Evolutionary conservation across 2,797 vertebrate genomes (phyloP), one percentile per base, ranked within the genome.

Genomic region (Epinephelus malabaricus): DNA sequence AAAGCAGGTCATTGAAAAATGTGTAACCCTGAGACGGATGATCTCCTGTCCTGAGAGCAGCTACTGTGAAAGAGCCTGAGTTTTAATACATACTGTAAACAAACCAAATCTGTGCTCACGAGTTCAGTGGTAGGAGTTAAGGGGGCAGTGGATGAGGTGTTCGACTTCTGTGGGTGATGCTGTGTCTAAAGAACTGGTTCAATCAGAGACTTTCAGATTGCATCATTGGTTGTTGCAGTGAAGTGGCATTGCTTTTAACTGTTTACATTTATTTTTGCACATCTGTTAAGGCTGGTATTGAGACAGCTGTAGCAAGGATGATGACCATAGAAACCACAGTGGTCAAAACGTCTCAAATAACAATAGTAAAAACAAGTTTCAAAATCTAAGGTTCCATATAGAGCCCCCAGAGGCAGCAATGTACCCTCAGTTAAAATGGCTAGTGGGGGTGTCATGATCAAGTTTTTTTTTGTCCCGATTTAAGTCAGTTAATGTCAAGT

Each of bases 21-120:
- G 53, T 86, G 86, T 79, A 74, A 27, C 50, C 47, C 56, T 81
- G 82, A 88, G 69, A 91, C 69, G 70, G 78, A 90, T 86, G 70
- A 83, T 81, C 18, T 62, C 80, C 74, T 76, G 77, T 88, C 82
- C 78, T 69, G 67, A 64, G 82, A 71, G 83, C 87, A 92, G 87
- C 45, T 82, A 79, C 85, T 88, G 84, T 85, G 88, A 86, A 89
- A 74, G 47, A 63, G 68, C 82, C 69, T 90, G 81, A 82, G 74
- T 83, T 84, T 87, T 84, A 87, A 90, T 82, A 90, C 7, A 45
- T 19, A 13, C 50, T 90, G 83, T 82, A 85, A 80, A 86, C 62
- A 47, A 56, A 67, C 78, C 43, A 64, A 58, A 83, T 81, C 54
- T 82, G 78, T 87, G 86, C 49, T 73, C 69, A 73, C 76, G 71